phyloP scores from a whole-genome alignment of 2,888 invertebrate species.

The Rhorus exstirpatorius region DNA sequence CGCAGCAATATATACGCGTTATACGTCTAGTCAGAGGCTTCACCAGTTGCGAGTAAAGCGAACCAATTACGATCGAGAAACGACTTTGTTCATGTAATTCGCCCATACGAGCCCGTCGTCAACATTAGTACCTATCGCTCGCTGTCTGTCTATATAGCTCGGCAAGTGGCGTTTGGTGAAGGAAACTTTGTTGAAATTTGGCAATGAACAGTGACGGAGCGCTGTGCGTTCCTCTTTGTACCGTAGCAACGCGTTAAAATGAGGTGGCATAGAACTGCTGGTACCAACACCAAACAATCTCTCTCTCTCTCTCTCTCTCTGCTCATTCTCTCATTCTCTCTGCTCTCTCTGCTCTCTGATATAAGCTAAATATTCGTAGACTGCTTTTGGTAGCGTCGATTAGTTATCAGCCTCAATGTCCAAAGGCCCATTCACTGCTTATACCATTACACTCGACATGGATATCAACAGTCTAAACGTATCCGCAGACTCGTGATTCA shows the following conservation, averaged over 20 bases:
- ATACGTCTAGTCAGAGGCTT: neutral
- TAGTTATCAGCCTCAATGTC: constrained; percentile 41
- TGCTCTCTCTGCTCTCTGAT: constrained; percentile 19
- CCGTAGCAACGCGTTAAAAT: neutral
- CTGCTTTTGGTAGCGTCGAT: constrained; percentile 12
- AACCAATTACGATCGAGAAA: constrained; percentile 28
- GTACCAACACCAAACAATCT: neutral
- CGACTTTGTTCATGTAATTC: constrained; percentile 37
- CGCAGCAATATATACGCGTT: constrained; percentile 8
- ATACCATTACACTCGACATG: neutral
- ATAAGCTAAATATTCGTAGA: constrained; percentile 4
- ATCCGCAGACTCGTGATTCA: constrained; percentile 3
- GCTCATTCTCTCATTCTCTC: constrained; percentile 6
- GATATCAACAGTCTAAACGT: constrained; percentile 19
- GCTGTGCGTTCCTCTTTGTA: neutral
- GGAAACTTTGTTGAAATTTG: neutral
- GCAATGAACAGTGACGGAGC: neutral
- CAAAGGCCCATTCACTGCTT: constrained; percentile 17
- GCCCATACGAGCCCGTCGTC: neutral
- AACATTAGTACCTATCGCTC: neutral
- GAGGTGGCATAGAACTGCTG: neutral
- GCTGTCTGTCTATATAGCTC: neutral
- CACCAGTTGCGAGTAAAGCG: constrained; percentile 9
- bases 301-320: constrained; percentile 15
- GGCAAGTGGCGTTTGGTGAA: neutral